Base-by-base conservation (phyloP, 2,797 vertebrate genomes). In the Alcedo atthis region DNA sequence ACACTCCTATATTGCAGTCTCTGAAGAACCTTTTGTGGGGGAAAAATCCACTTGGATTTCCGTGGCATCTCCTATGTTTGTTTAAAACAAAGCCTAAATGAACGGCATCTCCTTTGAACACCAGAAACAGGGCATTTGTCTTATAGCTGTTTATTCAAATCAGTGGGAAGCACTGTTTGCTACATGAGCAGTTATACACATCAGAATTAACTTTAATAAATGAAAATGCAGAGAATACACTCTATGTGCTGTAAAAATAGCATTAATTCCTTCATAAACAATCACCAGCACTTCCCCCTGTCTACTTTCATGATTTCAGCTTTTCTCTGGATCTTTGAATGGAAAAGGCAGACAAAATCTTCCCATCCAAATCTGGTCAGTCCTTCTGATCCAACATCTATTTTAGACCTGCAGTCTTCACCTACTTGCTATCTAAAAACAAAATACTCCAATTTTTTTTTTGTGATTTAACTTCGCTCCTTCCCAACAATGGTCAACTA, bases 181-280 rank as follows among this genome's bases (percentile, higher is more conserved):
- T 35, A 24, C 2, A 6, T 37, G 43, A 54, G 26, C 59, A 64
- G 55, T 49, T 35, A 35, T 32, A 40, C 43, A 15, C 12, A 74
- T n/a, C 71, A 89, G 53, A 70, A 80, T 28, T 79, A 81, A 61
- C 51, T 43, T 70, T 49, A 83, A 78, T 26, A 87, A 87, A 58
- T 20, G 7, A 42, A 91, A 87, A 89, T 2, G 2, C 24, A 78
- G 40, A 58, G 8, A 87, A 62, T 20, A 73, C 17, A 12, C 9
- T 32, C 8, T 25, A 42, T 0, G 0, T 24, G 7, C 40, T 40
- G 11, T 13, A 33, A 89, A 49, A 10, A 37, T 26, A 71, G 28
- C 25, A 32, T 20, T 33, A 77, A 59, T 45, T 62, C 32, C 24
- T 70, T 61, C 24, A 42, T 37, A 37, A 87, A 51, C 30, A 43